Percentiles rank a stretch among this genome's conserved stretches.
Conservation (phyloP, 2,113 vertebrate species). For the Pelecanus crispus region DNA sequence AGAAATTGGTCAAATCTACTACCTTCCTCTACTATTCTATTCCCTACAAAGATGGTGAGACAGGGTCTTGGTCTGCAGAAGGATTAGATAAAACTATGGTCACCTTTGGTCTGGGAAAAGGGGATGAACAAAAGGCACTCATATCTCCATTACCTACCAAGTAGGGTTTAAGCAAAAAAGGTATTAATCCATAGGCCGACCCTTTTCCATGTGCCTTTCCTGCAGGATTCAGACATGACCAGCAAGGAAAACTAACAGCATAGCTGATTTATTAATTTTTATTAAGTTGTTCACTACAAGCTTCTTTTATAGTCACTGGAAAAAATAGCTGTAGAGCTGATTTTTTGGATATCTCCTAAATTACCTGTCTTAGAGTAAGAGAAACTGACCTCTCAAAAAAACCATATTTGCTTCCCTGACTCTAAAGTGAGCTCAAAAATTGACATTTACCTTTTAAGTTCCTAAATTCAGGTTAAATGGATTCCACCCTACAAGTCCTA, state of each 20-base stretch:
- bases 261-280: background rate
- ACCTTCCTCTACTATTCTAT: background rate
- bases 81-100: background rate
- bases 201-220: background rate
- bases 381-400: background rate
- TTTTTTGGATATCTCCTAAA: background rate
- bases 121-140: accelerated
- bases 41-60: background rate
- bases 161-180: background rate
- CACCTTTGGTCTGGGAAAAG: background rate
- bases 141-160: background rate
- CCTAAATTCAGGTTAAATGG: background rate
- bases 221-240: background rate
- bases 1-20: background rate
- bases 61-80: background rate
- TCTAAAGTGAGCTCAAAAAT: background rate
- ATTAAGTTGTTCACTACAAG: background rate
- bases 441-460: background rate
- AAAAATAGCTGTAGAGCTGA: background rate
- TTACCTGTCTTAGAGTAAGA: background rate
- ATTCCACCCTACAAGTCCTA: background rate
- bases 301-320: background rate
- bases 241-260: background rate
- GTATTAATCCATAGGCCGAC: background rate
- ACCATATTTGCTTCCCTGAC: background rate